Evolutionary conservation across 2,888 invertebrate genomes (phyloP).

Genomic region (Steinernema carpocapsae): DNA sequence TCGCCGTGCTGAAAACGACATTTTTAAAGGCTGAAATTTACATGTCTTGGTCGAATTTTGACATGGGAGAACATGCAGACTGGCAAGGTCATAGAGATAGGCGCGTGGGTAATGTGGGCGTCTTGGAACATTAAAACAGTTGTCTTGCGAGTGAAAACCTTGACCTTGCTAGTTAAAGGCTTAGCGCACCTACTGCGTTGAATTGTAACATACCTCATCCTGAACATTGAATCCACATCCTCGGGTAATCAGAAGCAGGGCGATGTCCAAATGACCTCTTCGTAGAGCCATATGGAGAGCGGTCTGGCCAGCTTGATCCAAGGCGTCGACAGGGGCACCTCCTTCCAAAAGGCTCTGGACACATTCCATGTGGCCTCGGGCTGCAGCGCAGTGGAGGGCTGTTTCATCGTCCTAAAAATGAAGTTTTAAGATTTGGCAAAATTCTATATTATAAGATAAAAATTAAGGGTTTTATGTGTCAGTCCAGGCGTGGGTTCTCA

Average conservation of each 20-base stretch:
- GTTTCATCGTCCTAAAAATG: slow-evolving; percentile 73
- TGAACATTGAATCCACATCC: slow-evolving; percentile 74
- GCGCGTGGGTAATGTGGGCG: too few relatives aligned
- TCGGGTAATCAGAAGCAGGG: slow-evolving; percentile 75
- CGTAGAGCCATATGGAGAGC: slow-evolving; percentile 76
- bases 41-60: too few relatives aligned
- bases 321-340: slow-evolving; percentile 72
- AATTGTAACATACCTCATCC: slow-evolving; percentile 51
- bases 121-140: too few relatives aligned
- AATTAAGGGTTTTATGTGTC: neutral
- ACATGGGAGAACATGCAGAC: too few relatives aligned
- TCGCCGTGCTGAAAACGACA: slow-evolving; percentile 73
- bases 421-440: neutral
- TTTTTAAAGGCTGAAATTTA: too few relatives aligned
- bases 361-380: slow-evolving; percentile 73
- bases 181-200: too few relatives aligned
- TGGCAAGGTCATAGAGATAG: too few relatives aligned
- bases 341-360: slow-evolving; percentile 72
- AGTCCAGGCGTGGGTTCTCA: too few relatives aligned
- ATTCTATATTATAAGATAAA: neutral
- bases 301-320: slow-evolving; percentile 73
- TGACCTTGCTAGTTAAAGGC: too few relatives aligned
- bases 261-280: slow-evolving; percentile 71
- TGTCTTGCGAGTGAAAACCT: too few relatives aligned
- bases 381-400: slow-evolving; percentile 73